Percentiles rank a stretch among this genome's conserved stretches.
Evolutionary conservation across 2,797 vertebrate species (phyloP).

Genomic region (Notamacropus eugenii): DNA sequence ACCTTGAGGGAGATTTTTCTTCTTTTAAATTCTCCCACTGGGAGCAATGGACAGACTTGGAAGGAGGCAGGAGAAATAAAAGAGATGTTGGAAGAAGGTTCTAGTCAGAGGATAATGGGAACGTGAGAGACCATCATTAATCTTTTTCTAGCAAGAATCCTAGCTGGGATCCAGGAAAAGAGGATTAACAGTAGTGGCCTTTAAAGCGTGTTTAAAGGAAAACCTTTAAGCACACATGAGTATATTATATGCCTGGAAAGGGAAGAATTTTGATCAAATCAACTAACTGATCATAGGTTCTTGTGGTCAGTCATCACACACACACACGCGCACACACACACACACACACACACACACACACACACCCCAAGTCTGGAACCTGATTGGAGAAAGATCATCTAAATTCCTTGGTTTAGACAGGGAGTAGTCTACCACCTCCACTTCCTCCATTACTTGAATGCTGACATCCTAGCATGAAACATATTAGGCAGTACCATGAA

Average conservation of each 20-base stretch:
- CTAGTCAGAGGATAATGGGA: slow-evolving; percentile 28
- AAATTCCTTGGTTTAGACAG: neutral
- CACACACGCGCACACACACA: too few relatives aligned
- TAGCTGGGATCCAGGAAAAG: neutral
- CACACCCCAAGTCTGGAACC: neutral
- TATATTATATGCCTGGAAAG: neutral
- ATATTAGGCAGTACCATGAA: neutral
- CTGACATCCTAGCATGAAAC: neutral
- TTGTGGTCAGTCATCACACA: neutral
- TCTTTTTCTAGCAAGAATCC: slow-evolving; percentile 31
- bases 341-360: too few relatives aligned
- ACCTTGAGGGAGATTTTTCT: slow-evolving; percentile 56
- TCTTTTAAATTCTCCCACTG: slow-evolving; percentile 42
- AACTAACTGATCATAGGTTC: slow-evolving; percentile 12
- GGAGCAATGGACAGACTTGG: neutral
- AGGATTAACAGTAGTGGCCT: neutral
- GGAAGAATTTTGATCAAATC: neutral
- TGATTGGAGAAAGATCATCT: neutral
- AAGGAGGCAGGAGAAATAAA: slow-evolving; percentile 51
- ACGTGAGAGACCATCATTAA: slow-evolving; percentile 26
- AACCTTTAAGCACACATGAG: neutral
- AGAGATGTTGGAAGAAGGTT: slow-evolving; percentile 14
- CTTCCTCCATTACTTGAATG: neutral
- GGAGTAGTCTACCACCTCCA: neutral
- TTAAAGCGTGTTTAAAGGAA: slow-evolving; percentile 8